phyloP scores from a whole-genome alignment of 2,113 vertebrate species.

The Myotis davidii region DNA sequence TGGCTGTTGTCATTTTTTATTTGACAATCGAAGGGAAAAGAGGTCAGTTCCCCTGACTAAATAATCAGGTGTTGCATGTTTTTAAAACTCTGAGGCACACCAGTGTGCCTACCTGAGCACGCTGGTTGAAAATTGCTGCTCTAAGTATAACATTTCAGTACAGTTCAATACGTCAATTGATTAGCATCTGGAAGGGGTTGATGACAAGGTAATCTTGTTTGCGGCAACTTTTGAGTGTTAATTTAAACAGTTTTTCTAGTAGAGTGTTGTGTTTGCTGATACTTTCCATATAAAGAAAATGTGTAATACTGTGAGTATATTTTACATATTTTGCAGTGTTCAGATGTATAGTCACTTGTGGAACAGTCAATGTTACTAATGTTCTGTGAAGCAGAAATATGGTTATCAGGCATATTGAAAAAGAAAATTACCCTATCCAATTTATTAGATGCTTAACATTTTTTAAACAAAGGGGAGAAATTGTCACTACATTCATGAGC shows the following conservation, averaged over 20 bases:
- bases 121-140: background rate
- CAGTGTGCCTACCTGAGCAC: background rate
- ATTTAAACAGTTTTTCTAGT: background rate
- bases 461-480: background rate
- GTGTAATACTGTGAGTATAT: background rate
- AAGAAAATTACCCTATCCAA: conserved; percentile 1
- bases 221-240: background rate
- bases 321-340: background rate
- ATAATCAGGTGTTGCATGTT: background rate
- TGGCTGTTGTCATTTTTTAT: background rate
- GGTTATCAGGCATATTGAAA: background rate
- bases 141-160: background rate
- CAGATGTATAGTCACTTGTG: background rate
- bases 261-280: background rate
- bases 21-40: background rate
- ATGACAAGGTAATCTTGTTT: conserved; percentile 31
- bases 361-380: background rate
- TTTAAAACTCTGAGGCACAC: background rate
- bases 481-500: background rate
- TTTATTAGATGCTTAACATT: background rate
- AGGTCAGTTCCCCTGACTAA: background rate
- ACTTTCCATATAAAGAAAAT: background rate
- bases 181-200: background rate
- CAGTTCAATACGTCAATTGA: background rate
- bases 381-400: background rate